Evolutionary conservation across 2,797 vertebrate species (phyloP), one percentile per base, ranked within the genome.

Genomic region (Pempheris klunzingeri): DNA sequence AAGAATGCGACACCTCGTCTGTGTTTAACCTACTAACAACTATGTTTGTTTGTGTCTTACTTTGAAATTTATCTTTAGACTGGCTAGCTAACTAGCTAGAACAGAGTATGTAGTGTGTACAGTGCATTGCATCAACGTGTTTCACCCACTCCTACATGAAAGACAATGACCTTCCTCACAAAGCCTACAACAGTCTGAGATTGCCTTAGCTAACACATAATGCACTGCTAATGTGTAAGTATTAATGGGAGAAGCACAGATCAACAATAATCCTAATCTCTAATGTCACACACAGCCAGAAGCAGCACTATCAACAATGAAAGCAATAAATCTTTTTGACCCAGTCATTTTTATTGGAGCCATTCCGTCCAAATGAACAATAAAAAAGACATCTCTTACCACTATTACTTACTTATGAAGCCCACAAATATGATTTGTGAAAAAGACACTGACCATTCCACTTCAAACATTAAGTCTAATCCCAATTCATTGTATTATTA

Each of bases 301-400:
- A 39, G 20, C 22, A 50, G 9, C 46, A 52, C 20, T 26, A n/a
- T 63, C 30, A 67, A 36, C 18, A 62, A 32, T 71, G 7, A 47
- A 71, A 47, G 39, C 54, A 39, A 57, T 38, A 43, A 28, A 52
- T 69, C 14, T 57, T 18, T 58, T 66, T 74, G 30, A 63, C 55
- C 30, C 12, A 24, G 11, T 46, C 10, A 22, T 41, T 1, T 44
- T 1, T 17, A 10, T 30, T 38, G n/a, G 26, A 70, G 63, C 8
- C 7, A 26, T 80, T 30, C 9, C 20, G 20, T 61, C 15, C 13
- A 58, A 71, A 30, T 34, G 10, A 54, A 39, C 41, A 15, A 8
- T 39, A 13, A 22, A 59, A 58, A 26, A 9, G 30, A 2, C 6
- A 53, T 32, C 17, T 10, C 39, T 49, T 26, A 18, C 10, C 26